Evolutionary conservation across 2,113 vertebrate species (phyloP).

Genomic region (Megaceryle torquata): DNA sequence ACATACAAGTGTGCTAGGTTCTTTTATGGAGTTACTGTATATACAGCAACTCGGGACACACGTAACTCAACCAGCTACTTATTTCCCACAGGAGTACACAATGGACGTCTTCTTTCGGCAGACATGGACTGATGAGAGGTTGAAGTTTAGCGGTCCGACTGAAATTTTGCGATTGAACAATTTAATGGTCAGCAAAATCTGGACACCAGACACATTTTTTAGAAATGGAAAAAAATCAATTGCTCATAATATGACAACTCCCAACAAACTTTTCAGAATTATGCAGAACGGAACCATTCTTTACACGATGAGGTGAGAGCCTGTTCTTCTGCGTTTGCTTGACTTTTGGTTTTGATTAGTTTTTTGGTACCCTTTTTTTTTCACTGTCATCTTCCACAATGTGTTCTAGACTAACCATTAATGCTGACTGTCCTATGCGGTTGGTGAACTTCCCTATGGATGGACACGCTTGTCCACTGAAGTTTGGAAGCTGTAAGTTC

Average conservation of each 20-base stretch:
- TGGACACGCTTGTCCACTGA: slow-evolving; percentile 94
- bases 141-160: slow-evolving; percentile 89
- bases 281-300: slow-evolving; percentile 99
- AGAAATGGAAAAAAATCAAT: slow-evolving; percentile 97
- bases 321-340: background rate
- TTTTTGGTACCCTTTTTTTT: background rate
- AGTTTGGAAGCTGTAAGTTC: slow-evolving; percentile 98
- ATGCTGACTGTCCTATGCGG: slow-evolving; percentile 95
- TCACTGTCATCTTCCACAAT: slow-evolving; percentile 7
- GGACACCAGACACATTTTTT: slow-evolving; percentile 98
- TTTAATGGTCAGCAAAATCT: slow-evolving; percentile 98
- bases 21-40: background rate
- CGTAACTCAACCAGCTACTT: background rate
- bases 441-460: slow-evolving; percentile 98
- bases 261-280: slow-evolving; percentile 96
- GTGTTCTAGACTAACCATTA: slow-evolving; percentile 89
- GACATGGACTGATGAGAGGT: slow-evolving; percentile 92
- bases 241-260: slow-evolving; percentile 97
- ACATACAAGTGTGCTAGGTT: background rate
- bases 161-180: slow-evolving; percentile 95
- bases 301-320: slow-evolving; percentile 94
- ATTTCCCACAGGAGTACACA: slow-evolving; percentile 87
- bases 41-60: background rate
- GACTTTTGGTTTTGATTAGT: background rate
- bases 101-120: slow-evolving; percentile 99